Evolutionary conservation across 2,888 invertebrate genomes (phyloP).

Genomic region (Melangyna quadrimaculata): DNA sequence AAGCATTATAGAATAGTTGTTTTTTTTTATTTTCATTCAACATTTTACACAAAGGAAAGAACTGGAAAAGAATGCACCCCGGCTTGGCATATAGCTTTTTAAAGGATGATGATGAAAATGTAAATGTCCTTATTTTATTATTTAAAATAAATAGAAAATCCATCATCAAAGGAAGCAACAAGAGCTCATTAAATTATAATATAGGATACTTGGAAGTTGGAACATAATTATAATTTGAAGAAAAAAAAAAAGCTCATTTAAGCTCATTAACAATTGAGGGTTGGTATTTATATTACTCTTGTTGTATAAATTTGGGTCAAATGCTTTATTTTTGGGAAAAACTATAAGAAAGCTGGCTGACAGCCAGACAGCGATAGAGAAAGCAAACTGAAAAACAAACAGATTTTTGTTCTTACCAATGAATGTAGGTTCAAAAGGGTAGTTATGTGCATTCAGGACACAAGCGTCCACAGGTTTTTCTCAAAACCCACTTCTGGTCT

Average conservation of each 20-base stretch:
- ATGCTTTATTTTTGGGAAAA: background rate
- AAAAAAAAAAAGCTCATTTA: background rate
- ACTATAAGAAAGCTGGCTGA: background rate
- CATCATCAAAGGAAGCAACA: background rate
- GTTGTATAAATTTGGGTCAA: background rate
- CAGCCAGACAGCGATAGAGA: background rate
- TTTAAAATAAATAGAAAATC: background rate
- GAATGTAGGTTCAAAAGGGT: too few species aligned
- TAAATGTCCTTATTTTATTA: slow-evolving; percentile 12
- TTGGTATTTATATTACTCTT: background rate
- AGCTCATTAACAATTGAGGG: background rate
- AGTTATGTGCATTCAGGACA: too few species aligned
- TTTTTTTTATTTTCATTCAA: background rate
- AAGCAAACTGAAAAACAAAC: background rate
- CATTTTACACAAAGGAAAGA: background rate
- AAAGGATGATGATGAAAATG: background rate
- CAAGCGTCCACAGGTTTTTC: too few species aligned
- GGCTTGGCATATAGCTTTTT: background rate
- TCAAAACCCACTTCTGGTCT: too few species aligned
- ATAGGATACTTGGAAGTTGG: background rate
- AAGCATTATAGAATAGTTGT: background rate
- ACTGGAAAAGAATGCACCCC: background rate
- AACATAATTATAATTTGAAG: background rate
- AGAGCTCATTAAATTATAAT: slow-evolving; percentile 1
- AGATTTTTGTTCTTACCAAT: too few species aligned